Percentiles rank a stretch among this genome's conserved stretches.
These are phyloP conservation scores for Cerastis rubricosa DNA, from an alignment of 2,888 invertebrate species.

Conservation along the genomic window DNA sequence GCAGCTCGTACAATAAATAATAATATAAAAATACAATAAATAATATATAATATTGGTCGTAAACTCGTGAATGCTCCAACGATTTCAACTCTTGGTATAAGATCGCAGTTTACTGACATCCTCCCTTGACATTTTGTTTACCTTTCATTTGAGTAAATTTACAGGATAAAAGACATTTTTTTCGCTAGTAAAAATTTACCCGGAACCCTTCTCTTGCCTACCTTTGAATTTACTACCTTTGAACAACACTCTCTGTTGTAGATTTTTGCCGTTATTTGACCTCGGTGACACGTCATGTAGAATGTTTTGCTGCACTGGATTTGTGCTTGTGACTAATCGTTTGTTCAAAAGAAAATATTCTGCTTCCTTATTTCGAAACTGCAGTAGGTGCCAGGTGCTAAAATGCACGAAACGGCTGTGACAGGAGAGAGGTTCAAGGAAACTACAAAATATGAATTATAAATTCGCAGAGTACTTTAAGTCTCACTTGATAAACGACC, in stretches of 20 bases:
- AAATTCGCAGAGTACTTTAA: not conserved
- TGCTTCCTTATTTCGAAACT: not conserved
- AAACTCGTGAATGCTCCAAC: not conserved
- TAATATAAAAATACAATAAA: too few species aligned
- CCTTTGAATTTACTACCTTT: conserved; percentile 32
- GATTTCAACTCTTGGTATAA: not conserved
- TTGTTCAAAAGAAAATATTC: conserved; percentile 19
- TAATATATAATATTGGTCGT: not conserved
- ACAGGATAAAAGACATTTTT: conserved; percentile 23
- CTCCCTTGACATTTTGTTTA: not conserved
- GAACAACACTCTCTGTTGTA: conserved; percentile 30
- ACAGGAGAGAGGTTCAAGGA: not conserved
- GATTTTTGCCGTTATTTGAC: conserved; percentile 38
- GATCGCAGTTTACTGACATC: not conserved
- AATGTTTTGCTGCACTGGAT: conserved; percentile 21
- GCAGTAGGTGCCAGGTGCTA: not conserved
- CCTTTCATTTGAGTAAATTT: not conserved
- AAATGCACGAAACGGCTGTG: not conserved
- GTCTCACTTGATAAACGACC: not conserved
- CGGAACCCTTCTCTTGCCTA: conserved; percentile 58
- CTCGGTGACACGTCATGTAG: conserved; percentile 32
- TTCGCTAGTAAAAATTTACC: conserved; percentile 27
- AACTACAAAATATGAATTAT: not conserved
- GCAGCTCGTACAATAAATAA: not conserved
- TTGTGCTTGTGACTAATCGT: conserved; percentile 40